Base-by-base conservation (phyloP, 2,888 invertebrate species). In the Tortricodes alternella region DNA sequence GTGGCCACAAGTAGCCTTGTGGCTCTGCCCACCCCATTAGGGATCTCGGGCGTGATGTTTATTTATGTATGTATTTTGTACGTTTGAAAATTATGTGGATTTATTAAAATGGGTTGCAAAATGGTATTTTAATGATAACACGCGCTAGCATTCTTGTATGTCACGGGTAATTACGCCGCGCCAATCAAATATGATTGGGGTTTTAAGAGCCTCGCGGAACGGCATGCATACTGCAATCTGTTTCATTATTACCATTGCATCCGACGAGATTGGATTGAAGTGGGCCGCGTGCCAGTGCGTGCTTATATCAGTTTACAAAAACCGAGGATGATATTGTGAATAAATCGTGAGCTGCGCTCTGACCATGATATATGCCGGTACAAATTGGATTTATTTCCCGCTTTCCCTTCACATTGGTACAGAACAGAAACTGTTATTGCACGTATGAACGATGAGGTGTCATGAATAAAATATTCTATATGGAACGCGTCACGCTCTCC, bases 301-400 rank as follows among this genome's bases (percentile, higher is more conserved):
- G 41, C 16, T 44, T 29, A 15, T 41, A 37, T 41, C 27, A 46
- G 38, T 35, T 58, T 50, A 46, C 59, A 61, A 58, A 62, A 63
- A 60, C 58, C 38, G 59, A 60, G 66, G 59, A 68, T 70, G 71
- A 76, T 78, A 79, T 81, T 78, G 77, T 82, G 76, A 81, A 88
- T 85, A 87, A 87, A 89, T 88, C 79, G 80, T 76, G 76, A 75
- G 69, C 73, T 74, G 70, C 70, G 74, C 70, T 76, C 79, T 81
- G 85, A 81, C 85, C 87, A 84, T 84, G 88, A 89, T 87, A 80
- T 85, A 89, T 79, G 78, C 71, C 79, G 80, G 83, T 81, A 83
- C 84, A 88, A 88, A 89, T 89, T 88, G 85, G 88, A 88, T 89
- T 87, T 87, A 87, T 85, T 80, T 76, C 75, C 71, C 82, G 81